Evolutionary conservation across 1,140 invertebrate genomes (phyloP).

Genomic region (Pemphigus obesinymphae): DNA sequence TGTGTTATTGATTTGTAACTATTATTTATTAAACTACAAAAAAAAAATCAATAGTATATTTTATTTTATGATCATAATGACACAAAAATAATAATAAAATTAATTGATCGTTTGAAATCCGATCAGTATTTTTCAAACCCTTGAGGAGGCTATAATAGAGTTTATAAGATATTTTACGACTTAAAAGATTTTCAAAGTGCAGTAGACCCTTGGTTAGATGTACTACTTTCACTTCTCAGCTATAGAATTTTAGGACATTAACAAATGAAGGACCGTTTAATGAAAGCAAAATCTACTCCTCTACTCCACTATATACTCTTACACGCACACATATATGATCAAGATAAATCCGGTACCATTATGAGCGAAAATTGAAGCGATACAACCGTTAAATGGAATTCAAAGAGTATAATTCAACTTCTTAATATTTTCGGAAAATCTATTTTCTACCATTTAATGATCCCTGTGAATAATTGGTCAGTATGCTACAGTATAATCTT

Average conservation of each 20-base stretch:
- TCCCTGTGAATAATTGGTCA: not conserved
- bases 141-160: not conserved
- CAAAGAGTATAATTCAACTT: not conserved
- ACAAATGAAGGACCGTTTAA: slow-evolving; percentile 2
- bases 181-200: not conserved
- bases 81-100: not conserved
- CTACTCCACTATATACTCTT: too few species aligned
- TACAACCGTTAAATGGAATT: not conserved
- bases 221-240: not conserved
- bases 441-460: not conserved
- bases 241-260: not conserved
- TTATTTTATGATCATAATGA: too few species aligned
- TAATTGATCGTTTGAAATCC: not conserved
- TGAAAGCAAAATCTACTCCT: not conserved
- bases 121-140: not conserved
- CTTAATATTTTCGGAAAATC: not conserved
- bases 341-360: slow-evolving; percentile 7
- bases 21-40: too few species aligned
- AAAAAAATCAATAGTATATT: too few species aligned
- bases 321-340: not conserved
- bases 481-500: not conserved
- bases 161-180: not conserved
- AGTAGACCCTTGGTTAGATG: not conserved
- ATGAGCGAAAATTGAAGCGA: not conserved
- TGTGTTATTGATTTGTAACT: too few species aligned